A percentile compares a stretch with the other conserved stretches of the same genome.
Conservation (phyloP, 2,797 vertebrate species). For the Psittacula derbiana region DNA sequence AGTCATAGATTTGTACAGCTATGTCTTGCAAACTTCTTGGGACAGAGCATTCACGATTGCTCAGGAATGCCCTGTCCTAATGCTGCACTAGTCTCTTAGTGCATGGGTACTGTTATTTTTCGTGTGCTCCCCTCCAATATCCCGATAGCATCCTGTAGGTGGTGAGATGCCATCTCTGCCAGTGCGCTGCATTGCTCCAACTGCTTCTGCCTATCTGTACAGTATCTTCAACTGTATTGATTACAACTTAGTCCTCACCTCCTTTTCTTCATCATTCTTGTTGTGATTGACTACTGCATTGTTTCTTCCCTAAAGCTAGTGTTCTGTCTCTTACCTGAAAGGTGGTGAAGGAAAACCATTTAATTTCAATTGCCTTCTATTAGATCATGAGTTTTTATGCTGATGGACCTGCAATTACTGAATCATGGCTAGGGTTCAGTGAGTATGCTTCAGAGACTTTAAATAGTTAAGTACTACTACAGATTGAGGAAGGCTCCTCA, state of each 20-base stretch:
- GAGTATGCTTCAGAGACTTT: neutral
- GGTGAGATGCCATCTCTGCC: neutral
- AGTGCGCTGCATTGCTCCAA: neutral
- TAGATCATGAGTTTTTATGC: neutral
- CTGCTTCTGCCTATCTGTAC: neutral
- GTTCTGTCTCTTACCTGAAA: neutral
- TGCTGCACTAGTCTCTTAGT: neutral
- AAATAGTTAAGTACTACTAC: neutral
- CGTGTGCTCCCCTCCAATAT: accelerated
- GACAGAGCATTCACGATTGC: neutral
- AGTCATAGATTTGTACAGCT: neutral
- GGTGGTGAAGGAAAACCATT: neutral
- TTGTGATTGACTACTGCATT: neutral
- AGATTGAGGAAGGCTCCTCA: neutral
- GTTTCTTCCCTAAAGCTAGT: neutral
- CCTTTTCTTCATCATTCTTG: neutral
- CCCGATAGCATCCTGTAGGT: neutral
- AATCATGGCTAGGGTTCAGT: neutral
- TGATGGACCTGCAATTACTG: neutral
- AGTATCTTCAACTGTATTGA: neutral
- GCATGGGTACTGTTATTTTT: neutral
- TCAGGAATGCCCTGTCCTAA: neutral
- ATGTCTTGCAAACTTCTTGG: neutral
- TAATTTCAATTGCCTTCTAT: neutral
- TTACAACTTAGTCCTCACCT: neutral